Base-by-base conservation (phyloP, 2,797 vertebrate species). In the Microctenopoma stevenorrisi region DNA sequence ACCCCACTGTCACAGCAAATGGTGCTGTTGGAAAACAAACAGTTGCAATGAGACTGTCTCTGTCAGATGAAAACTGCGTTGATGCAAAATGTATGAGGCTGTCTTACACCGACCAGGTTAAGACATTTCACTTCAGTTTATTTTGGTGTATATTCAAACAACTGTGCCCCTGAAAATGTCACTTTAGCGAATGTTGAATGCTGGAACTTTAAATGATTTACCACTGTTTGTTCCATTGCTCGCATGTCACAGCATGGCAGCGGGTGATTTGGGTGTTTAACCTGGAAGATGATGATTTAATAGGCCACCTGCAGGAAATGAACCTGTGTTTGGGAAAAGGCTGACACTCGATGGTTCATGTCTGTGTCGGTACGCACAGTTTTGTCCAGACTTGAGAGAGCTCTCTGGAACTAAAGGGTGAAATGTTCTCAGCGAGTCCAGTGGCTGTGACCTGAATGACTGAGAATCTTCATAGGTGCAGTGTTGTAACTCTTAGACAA, bases 21-120 rank as follows among this genome's bases (percentile, higher is more conserved):
- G 92, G 91, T 79, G 76, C 89, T 92, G 91, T 92, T 92, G 91
- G 85, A 90, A 92, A 94, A 92, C 91, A 93, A 85, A 88, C 89
- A 84, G 84, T 84, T 84, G 90, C 86, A 82, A 86, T 75, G 84
- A 91, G 85, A 80, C 82, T 66, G 69, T 68, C 78, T 90, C 83
- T 76, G 83, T 88, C 80, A 81, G 75, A 77, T 50, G 77, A 72
- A 76, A 64, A 61, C 25, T 9, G 33, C 68, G 54, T 75, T 49
- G 42, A 12, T 71, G 60, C 49, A 48, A 55, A 58, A 28, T 52
- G 52, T 46, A 14, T 13, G 25, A 64, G 68, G 57, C 58, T 22
- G 13, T 18, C 28, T 54, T n/a, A 43, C 13, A 25, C 7, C 9
- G 46, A 25, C 2, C 2, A 55, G 62, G 57, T 72, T 40, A 43